Base-by-base conservation (phyloP, 2,113 vertebrate genomes). In the Psilopsiagon aurifrons region DNA sequence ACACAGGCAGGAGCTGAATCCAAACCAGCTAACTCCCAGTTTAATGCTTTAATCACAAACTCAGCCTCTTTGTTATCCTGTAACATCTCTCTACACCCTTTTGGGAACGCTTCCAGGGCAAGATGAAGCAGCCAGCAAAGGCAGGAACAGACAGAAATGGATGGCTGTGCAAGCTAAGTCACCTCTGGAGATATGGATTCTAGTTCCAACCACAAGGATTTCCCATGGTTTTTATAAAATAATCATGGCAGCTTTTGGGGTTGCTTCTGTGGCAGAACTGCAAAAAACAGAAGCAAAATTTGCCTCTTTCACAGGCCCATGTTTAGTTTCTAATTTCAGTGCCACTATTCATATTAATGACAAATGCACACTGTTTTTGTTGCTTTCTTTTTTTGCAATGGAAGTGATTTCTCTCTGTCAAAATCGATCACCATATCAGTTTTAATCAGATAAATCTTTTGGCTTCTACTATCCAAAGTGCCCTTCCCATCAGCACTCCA, bases 361-460 rank as follows among this genome's bases (percentile, higher is more conserved):
- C 46, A 83, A 95, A 89, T 13, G 18, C 73, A 70, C 54, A 3
- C 54, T 44, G 33, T 33, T 91, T 90, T 92, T 85, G 57, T 90
- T 95, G 69, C 57, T 69, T 86, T 85, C 31, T 81, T 90, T 85
- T 85, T 92, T 79, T 92, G 39, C 84, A 95, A 75, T 96, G 90
- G 93, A 97, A 97, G 91, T 95, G 96, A 98, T 95, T 95, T 95
- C 92, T 97, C 90, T 95, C 92, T 88, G 86, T 96, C 96, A 94
- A 94, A 97, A 97, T 98, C 98, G 98, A 97, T 98, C 97, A 97
- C 94, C 96, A 81, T 97, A 93, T 96, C 91, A 78, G 90, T 92
- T 97, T 97, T 97, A 98, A 98, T 97, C 96, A 97, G 97, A 95
- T 97, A 96, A 95, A 97, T 85, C 95, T 97, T 97, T 97, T 97